Percentiles rank a stretch among this genome's conserved stretches.
These are phyloP conservation scores for Wasmannia auropunctata DNA, from an alignment of 1,140 invertebrate species.

Conservation along the genomic window DNA sequence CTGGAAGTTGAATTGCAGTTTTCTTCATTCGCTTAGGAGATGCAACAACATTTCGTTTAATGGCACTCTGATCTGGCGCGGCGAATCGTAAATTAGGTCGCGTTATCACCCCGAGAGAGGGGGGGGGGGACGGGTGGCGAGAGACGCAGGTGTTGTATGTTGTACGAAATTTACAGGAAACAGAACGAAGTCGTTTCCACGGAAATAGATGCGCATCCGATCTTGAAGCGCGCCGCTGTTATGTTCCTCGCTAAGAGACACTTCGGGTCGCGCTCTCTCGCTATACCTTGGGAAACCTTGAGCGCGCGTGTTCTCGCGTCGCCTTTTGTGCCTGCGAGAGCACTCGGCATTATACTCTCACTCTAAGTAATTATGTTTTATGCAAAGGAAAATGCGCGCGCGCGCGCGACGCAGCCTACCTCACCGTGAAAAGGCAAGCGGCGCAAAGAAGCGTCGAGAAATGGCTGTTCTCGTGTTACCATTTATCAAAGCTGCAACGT, in stretches of 20 bases:
- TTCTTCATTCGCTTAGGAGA: background rate
- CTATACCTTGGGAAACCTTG: conserved; percentile 6
- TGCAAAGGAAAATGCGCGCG: conserved; percentile 54
- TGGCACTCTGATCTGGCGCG: background rate
- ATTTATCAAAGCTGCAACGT: conserved; percentile 51
- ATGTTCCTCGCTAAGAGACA: conserved; percentile 34
- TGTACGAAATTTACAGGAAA: conserved; percentile 28
- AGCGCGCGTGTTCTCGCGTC: conserved; percentile 27
- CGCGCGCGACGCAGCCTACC: conserved; percentile 45
- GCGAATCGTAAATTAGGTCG: conserved; percentile 3
- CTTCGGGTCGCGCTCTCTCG: conserved; percentile 11
- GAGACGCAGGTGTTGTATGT: conserved; percentile 7
- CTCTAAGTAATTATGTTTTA: conserved; percentile 55
- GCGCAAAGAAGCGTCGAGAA: conserved; percentile 45
- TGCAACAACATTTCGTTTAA: background rate
- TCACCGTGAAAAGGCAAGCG: conserved; percentile 30
- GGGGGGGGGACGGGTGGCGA: too few relatives aligned
- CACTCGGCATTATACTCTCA: conserved; percentile 25
- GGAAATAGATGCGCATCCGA: conserved; percentile 40
- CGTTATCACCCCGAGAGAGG: background rate
- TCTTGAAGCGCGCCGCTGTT: conserved; percentile 16
- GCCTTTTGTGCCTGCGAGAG: conserved; percentile 38
- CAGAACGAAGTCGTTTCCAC: conserved; percentile 12
- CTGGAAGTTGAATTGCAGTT: background rate
- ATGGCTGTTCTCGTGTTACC: conserved; percentile 39